These are phyloP conservation scores for Andrena minutula DNA, from an alignment of 2,888 invertebrate genomes.

Conservation along the genomic window DNA sequence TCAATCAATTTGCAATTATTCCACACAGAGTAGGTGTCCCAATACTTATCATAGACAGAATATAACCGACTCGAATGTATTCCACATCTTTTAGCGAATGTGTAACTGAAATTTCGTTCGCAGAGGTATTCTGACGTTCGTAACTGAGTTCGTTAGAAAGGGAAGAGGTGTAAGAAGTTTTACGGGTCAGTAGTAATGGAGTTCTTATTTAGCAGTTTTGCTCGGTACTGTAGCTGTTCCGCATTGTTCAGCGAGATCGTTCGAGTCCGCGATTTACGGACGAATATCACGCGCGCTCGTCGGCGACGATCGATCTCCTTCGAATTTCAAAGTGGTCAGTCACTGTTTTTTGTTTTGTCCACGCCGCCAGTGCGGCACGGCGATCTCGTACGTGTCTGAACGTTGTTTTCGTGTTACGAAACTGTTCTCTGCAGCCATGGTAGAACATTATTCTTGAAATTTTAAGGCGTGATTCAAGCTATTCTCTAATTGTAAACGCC, in stretches of 20 bases:
- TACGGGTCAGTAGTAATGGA: too few species aligned
- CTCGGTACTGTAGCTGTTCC: neutral
- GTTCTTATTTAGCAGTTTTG: too few species aligned
- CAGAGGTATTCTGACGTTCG: neutral
- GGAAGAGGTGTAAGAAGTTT: too few species aligned
- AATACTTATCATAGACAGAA: too few species aligned
- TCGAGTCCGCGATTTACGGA: neutral
- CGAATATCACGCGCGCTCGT: neutral
- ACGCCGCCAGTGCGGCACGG: too few species aligned
- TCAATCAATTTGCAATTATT: too few species aligned
- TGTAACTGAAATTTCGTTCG: neutral
- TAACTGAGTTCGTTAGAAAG: too few species aligned
- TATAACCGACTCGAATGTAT: too few species aligned
- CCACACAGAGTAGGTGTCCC: too few species aligned
- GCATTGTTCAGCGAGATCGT: neutral
- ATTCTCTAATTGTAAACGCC: too few species aligned
- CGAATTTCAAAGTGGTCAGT: neutral
- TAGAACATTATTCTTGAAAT: conserved; percentile 38
- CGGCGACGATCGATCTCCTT: neutral
- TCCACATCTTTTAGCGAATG: too few species aligned
- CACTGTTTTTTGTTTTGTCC: neutral
- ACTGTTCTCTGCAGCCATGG: neutral
- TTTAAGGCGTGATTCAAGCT: conserved; percentile 29
- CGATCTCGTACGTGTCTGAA: neutral
- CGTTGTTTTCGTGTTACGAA: conserved; percentile 14